Evolutionary conservation across 1,140 invertebrate genomes (phyloP).

Genomic region (Ganaspis sp.): DNA sequence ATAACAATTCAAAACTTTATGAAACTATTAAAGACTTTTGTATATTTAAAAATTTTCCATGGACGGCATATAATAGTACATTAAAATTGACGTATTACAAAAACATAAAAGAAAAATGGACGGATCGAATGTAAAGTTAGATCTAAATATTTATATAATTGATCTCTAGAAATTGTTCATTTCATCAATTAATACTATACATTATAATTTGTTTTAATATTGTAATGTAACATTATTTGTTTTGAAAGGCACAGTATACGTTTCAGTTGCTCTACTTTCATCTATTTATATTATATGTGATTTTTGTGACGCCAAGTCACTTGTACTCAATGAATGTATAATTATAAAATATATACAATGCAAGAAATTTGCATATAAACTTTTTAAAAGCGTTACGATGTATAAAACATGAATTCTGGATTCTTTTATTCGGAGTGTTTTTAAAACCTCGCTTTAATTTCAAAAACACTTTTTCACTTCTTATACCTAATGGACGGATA

Average conservation of each 20-base stretch:
- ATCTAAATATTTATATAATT: neutral
- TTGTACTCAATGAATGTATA: slow-evolving; percentile 40
- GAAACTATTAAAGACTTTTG: neutral
- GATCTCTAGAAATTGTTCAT: neutral
- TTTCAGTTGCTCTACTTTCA: neutral
- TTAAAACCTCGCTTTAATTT: slow-evolving; percentile 1
- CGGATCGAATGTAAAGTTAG: neutral
- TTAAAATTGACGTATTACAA: neutral
- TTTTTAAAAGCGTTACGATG: neutral
- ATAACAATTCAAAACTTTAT: no score
- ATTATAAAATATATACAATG: slow-evolving; percentile 15
- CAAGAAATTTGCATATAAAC: neutral
- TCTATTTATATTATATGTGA: neutral
- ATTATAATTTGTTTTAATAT: no score
- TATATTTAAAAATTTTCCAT: slow-evolving; percentile 33
- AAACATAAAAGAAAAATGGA: slow-evolving; percentile 5
- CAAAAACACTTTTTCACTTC: slow-evolving; percentile 1
- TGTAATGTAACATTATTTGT: neutral
- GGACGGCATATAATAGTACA: neutral
- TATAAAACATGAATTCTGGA: no score
- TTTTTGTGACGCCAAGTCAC: slow-evolving; percentile 28
- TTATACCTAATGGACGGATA: slow-evolving; percentile 12
- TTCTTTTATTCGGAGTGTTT: no score
- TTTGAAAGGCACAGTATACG: neutral
- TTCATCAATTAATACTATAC: neutral